These are phyloP conservation scores for Coreoperca whiteheadi DNA, from an alignment of 2,113 vertebrate species.

Conservation along the genomic window DNA sequence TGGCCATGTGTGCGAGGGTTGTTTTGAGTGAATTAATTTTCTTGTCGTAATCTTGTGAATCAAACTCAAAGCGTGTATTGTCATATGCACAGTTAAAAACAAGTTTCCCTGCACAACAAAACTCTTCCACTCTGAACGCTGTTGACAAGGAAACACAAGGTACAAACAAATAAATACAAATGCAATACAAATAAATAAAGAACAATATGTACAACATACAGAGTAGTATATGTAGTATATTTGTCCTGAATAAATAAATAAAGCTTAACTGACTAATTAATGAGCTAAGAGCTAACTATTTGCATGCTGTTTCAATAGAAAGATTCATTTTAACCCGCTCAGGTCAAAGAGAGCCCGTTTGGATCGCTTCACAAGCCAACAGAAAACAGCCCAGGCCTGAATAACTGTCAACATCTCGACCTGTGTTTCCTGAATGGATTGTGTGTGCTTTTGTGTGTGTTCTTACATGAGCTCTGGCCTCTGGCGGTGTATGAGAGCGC, in stretches of 20 bases:
- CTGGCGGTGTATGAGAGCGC: constrained; percentile 94
- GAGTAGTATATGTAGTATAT: too few species aligned
- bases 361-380: background rate
- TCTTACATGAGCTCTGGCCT: constrained; percentile 90
- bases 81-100: too few species aligned
- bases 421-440: background rate
- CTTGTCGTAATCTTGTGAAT: too few species aligned
- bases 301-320: background rate
- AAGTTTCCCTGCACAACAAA: too few species aligned
- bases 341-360: background rate
- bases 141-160: too few species aligned
- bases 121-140: too few species aligned
- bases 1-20: background rate
- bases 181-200: too few species aligned
- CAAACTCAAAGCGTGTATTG: too few species aligned
- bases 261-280: background rate
- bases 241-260: background rate
- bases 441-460: background rate
- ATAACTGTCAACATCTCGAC: background rate
- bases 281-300: background rate
- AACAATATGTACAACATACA: too few species aligned
- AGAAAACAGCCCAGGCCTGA: background rate
- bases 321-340: background rate
- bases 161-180: too few species aligned
- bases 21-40: background rate